Percentiles rank a stretch among this genome's conserved stretches.
Conservation (phyloP, 2,888 invertebrate genomes). For the Cerastoderma edule region DNA sequence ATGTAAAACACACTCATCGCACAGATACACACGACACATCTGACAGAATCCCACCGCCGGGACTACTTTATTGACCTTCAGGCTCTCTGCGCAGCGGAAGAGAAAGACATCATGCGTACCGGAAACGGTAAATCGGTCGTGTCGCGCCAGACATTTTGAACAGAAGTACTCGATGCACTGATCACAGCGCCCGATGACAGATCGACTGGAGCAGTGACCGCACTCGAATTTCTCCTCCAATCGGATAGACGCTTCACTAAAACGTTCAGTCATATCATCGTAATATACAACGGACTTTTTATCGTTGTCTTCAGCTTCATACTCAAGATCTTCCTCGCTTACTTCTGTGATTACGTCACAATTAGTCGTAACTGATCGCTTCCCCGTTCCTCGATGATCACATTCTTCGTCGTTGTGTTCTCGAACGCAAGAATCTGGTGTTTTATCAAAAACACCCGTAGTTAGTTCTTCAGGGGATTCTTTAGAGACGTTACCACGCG, state of each 20-base stretch:
- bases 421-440: no score
- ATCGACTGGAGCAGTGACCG: slow-evolving; percentile 3
- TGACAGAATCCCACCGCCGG: slow-evolving; percentile 17
- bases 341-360: slow-evolving; percentile 11
- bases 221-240: slow-evolving; percentile 15
- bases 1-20: slow-evolving; percentile 21
- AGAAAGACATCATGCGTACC: slow-evolving; percentile 3
- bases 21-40: slow-evolving; percentile 24
- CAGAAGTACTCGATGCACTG: slow-evolving; percentile 22
- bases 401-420: no score
- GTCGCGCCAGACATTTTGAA: slow-evolving; percentile 24
- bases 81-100: slow-evolving; percentile 27
- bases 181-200: slow-evolving; percentile 22
- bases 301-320: neutral
- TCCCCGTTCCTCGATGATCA: neutral
- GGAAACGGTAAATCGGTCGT: neutral
- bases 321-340: neutral
- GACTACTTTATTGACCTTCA: slow-evolving; percentile 26
- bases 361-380: neutral
- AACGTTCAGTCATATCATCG: slow-evolving; percentile 10
- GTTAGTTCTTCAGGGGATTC: no score
- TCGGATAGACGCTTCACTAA: slow-evolving; percentile 16
- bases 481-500: no score
- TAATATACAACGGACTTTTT: neutral
- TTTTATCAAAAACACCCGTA: no score